A percentile compares a stretch with the other conserved stretches of the same genome.
These are phyloP conservation scores for Dinoponera quadriceps DNA, from an alignment of 1,140 invertebrate species.

Conservation along the genomic window DNA sequence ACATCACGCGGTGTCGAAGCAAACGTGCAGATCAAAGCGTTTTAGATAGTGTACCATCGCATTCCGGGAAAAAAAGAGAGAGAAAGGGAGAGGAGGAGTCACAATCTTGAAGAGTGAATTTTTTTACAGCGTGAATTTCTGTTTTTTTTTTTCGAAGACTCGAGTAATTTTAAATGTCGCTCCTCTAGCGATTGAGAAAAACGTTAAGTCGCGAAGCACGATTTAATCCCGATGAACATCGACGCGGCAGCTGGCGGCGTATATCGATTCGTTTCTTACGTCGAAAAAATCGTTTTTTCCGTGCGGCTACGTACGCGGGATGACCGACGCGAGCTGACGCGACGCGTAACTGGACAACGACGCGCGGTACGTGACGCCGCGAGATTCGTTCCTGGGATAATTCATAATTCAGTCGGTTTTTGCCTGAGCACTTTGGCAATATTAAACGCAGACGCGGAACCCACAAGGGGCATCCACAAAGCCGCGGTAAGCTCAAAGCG, in stretches of 20 bases:
- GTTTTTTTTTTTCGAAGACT: background rate
- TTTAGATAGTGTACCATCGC: background rate
- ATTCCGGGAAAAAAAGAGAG: background rate
- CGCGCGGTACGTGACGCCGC: constrained; percentile 9
- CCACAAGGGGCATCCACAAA: constrained; percentile 79
- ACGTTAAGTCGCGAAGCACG: too few species aligned
- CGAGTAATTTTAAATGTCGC: background rate
- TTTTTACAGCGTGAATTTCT: background rate
- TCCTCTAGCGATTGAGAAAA: too few species aligned
- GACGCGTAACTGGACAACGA: constrained; percentile 36
- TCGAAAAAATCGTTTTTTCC: background rate
- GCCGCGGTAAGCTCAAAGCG: constrained; percentile 80
- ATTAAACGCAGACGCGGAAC: constrained; percentile 78
- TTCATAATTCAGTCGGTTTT: constrained; percentile 82
- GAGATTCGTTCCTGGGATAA: constrained; percentile 63
- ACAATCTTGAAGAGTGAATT: background rate
- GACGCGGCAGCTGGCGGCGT: too few species aligned
- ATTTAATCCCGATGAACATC: too few species aligned
- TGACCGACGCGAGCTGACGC: background rate
- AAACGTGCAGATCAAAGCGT: constrained; percentile 22
- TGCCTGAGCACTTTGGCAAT: constrained; percentile 81
- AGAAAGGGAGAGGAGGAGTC: background rate
- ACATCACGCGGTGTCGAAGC: background rate
- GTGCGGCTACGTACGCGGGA: background rate
- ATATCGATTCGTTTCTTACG: background rate